Evolutionary conservation across 2,113 vertebrate genomes (phyloP), one percentile per base, ranked within the genome.

Genomic region (Oxygymnocypris stewartii): DNA sequence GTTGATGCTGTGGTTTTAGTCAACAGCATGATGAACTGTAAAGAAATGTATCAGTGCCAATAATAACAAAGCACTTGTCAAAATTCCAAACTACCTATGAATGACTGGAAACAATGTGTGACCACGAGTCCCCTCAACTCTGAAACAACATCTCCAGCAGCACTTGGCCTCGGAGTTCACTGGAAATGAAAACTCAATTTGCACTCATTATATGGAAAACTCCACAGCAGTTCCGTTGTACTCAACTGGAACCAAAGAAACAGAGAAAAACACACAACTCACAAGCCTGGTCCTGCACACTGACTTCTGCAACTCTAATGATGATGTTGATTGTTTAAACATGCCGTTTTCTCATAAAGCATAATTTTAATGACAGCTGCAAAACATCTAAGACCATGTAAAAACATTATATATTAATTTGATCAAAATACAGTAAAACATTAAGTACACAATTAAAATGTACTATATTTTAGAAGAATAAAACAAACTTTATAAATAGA

Each of bases 1-100:
- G 74, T 75, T 88, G 90, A 91, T 82, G 87, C 90, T 71, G 87
- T 88, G 37, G 31, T 89, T 90, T 87, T 20, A 86, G 73, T 76
- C 73, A 76, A 6, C 20, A 47, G 73, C 23, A 75, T 75, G 87
- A 69, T 86, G 89, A 85, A 51, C 78, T 54, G 75, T 47, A 86
- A 28, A 83, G 69, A 77, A 25, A 42, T 57, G 35, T 71, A 57
- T 59, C 23, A n/a, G 20, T 49, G 31, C 37, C 6, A 37, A 25
- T 71, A 11, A 23, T 3, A 16, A 28, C 12, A 73, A 73, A 57
- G 35, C 61, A 85, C 28, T 61, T 18, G 23, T 79, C 49, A 44
- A 40, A 65, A 59, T 23, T 76, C 13, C 16, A 54, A 84, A 63
- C 31, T 23, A 14, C 18, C n/a, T 13, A 23, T 59, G 51, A 82